These are phyloP conservation scores for Orestias chungarensis DNA, from an alignment of 2,797 vertebrate species.

Conservation along the genomic window DNA sequence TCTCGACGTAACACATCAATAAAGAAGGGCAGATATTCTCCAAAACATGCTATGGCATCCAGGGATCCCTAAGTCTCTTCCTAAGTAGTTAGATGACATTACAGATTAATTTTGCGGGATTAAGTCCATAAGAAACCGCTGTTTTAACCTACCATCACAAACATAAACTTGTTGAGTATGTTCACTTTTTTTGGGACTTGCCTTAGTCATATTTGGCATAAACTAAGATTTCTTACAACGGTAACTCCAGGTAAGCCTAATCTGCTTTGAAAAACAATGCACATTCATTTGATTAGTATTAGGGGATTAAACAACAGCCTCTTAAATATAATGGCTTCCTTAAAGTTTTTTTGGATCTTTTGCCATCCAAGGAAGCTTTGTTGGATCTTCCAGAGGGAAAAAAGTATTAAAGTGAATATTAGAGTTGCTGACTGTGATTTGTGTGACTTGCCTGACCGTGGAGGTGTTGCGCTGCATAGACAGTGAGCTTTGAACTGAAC, in stretches of 20 bases:
- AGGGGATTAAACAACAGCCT: background rate
- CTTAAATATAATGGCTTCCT: background rate
- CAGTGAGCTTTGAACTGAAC: slow-evolving; percentile 1
- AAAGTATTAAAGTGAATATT: background rate
- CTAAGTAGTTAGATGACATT: background rate
- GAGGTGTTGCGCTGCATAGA: background rate
- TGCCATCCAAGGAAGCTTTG: background rate
- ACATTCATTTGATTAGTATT: background rate
- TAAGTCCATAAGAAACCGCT: background rate
- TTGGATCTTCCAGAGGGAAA: too few relatives aligned
- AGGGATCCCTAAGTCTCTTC: background rate
- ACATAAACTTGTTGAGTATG: background rate
- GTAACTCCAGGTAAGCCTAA: background rate
- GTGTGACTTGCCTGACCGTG: background rate
- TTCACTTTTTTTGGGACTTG: too few relatives aligned
- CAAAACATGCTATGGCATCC: background rate
- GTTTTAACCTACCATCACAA: background rate
- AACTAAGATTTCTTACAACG: background rate
- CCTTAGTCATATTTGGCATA: background rate
- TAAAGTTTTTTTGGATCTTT: background rate
- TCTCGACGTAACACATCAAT: background rate
- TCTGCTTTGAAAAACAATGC: background rate
- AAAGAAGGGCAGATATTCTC: background rate
- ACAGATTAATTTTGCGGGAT: background rate
- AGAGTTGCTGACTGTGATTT: background rate